These are phyloP conservation scores for Polyodon spathula DNA, from an alignment of 2,113 vertebrate species.

Conservation along the genomic window DNA sequence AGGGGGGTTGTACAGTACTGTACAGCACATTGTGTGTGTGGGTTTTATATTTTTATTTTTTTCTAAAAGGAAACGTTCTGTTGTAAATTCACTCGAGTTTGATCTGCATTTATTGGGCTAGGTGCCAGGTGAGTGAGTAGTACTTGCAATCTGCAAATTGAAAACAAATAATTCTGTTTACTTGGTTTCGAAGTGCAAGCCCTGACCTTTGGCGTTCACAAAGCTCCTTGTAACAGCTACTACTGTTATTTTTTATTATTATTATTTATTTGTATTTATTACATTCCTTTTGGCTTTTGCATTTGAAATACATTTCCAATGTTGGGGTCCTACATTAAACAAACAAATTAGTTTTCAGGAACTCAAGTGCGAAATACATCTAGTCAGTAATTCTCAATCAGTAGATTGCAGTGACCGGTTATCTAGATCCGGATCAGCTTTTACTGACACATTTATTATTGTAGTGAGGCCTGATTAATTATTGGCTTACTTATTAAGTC, in stretches of 20 bases:
- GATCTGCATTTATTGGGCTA: slow-evolving; percentile 37
- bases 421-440: background rate
- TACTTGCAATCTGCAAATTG: slow-evolving; percentile 19
- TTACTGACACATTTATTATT: slow-evolving; percentile 10
- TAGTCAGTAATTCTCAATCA: background rate
- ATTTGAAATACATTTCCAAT: slow-evolving; percentile 4
- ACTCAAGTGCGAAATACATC: background rate
- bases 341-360: slow-evolving; percentile 3
- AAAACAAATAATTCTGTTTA: slow-evolving; percentile 21
- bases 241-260: slow-evolving; percentile 8
- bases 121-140: slow-evolving; percentile 26
- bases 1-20: slow-evolving; percentile 18
- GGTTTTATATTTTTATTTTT: background rate
- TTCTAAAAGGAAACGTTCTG: slow-evolving; percentile 18
- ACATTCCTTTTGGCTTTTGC: slow-evolving; percentile 11
- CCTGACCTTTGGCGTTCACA: slow-evolving; percentile 43
- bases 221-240: slow-evolving; percentile 8
- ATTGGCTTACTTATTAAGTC: slow-evolving; percentile 8
- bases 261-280: background rate
- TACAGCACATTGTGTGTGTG: slow-evolving; percentile 5
- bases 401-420: background rate
- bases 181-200: slow-evolving; percentile 34
- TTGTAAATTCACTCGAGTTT: slow-evolving; percentile 30
- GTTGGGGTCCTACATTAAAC: slow-evolving; percentile 2
- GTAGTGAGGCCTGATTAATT: slow-evolving; percentile 21